Conservation (phyloP, 2,888 invertebrate species). For the Hedychridium roseum region DNA sequence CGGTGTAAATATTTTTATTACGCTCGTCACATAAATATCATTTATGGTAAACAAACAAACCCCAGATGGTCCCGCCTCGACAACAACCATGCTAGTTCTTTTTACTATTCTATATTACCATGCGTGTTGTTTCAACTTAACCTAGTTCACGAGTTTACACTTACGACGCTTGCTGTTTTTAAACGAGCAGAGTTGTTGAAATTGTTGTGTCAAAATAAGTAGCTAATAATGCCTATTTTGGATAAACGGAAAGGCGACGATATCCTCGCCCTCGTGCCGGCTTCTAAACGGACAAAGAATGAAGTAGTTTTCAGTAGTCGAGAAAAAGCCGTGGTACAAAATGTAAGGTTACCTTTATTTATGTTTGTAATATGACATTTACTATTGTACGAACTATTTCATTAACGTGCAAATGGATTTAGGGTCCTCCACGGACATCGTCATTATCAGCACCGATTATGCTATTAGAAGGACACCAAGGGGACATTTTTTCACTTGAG, state of each 20-base stretch:
- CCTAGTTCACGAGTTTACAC: too few species aligned
- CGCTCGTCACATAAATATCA: too few species aligned
- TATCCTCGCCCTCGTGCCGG: conserved; percentile 63
- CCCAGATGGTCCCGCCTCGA: too few species aligned
- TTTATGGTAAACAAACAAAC: too few species aligned
- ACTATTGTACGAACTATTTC: too few species aligned
- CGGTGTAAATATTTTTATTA: too few species aligned
- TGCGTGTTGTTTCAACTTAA: too few species aligned
- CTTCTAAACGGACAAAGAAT: conserved; percentile 74
- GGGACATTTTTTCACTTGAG: conserved; percentile 91
- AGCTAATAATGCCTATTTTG: conserved; percentile 52
- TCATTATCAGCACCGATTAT: conserved; percentile 92
- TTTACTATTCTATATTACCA: too few species aligned
- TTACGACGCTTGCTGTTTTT: too few species aligned
- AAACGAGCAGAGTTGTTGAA: too few species aligned
- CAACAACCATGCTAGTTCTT: too few species aligned
- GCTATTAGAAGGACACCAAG: conserved; percentile 95
- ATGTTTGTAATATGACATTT: conserved; percentile 7
- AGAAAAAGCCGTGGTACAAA: conserved; percentile 79
- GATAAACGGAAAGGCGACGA: conserved; percentile 61
- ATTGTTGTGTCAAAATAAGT: conserved; percentile 4
- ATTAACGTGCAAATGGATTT: too few species aligned
- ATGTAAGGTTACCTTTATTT: conserved; percentile 67
- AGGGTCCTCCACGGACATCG: conserved; percentile 83
- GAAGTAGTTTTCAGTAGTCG: conserved; percentile 78